Conservation (phyloP, 2,888 invertebrate species). For the Lithosia quadra region DNA sequence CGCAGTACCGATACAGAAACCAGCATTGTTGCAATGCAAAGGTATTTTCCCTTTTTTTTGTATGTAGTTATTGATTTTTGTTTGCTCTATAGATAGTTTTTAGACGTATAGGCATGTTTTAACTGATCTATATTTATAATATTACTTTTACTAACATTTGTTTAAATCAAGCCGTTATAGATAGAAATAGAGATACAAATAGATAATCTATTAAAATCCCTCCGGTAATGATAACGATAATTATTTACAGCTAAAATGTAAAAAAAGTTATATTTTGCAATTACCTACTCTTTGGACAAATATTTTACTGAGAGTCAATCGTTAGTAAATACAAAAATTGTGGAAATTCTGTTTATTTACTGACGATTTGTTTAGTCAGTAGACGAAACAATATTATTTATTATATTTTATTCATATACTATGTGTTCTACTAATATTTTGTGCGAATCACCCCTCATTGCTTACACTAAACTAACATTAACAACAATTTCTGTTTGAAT, state of each 20-base stretch:
- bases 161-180: too few species aligned
- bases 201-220: too few species aligned
- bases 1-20: conserved; percentile 81
- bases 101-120: not conserved
- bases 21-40: conserved; percentile 83
- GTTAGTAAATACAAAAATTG: too few species aligned
- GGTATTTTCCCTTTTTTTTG: conserved; percentile 67
- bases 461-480: not conserved
- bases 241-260: too few species aligned
- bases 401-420: not conserved
- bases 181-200: too few species aligned
- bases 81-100: conserved; percentile 10
- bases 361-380: too few species aligned
- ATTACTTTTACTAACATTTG: too few species aligned
- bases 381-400: not conserved
- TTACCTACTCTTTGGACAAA: too few species aligned
- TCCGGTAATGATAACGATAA: too few species aligned
- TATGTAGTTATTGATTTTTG: conserved; percentile 19
- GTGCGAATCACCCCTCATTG: not conserved
- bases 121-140: not conserved
- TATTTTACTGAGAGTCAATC: too few species aligned
- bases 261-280: too few species aligned
- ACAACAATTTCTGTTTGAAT: not conserved
- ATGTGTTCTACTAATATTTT: not conserved
- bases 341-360: too few species aligned